A percentile compares a stretch with the other conserved stretches of the same genome.
These are phyloP conservation scores for Crax fasciolata DNA, from an alignment of 2,797 vertebrate species.

Conservation along the genomic window DNA sequence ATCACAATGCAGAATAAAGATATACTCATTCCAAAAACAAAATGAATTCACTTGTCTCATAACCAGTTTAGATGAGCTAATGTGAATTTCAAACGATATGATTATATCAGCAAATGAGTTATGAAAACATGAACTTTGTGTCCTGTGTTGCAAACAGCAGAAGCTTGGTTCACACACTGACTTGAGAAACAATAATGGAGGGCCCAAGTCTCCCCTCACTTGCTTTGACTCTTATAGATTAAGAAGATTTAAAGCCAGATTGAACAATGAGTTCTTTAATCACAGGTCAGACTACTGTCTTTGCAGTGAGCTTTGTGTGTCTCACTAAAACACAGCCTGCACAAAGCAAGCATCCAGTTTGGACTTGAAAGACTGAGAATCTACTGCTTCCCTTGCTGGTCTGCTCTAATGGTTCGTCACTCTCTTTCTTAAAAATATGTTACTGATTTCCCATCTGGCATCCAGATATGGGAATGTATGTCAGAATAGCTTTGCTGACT, in stretches of 20 bases:
- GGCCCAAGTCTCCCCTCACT: background rate
- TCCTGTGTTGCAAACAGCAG: background rate
- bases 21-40: background rate
- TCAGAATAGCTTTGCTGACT: conserved; percentile 39
- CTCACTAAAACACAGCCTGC: conserved; percentile 23
- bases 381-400: conserved; percentile 27
- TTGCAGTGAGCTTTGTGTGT: background rate
- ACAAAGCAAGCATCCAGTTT: conserved; percentile 31
- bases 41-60: background rate
- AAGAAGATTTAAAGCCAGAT: background rate
- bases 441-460: conserved; percentile 68
- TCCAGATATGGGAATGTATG: conserved; percentile 37
- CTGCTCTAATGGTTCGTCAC: conserved; percentile 61
- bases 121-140: background rate
- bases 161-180: background rate
- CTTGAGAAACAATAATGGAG: background rate
- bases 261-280: background rate
- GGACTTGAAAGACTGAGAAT: conserved; percentile 23
- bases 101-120: background rate
- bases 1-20: background rate
- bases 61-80: background rate
- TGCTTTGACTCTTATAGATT: background rate
- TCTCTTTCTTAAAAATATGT: conserved; percentile 58
- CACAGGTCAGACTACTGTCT: background rate
- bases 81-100: background rate